Base-by-base conservation (phyloP, 1,140 invertebrate genomes). In the Trichoplusia ni region DNA sequence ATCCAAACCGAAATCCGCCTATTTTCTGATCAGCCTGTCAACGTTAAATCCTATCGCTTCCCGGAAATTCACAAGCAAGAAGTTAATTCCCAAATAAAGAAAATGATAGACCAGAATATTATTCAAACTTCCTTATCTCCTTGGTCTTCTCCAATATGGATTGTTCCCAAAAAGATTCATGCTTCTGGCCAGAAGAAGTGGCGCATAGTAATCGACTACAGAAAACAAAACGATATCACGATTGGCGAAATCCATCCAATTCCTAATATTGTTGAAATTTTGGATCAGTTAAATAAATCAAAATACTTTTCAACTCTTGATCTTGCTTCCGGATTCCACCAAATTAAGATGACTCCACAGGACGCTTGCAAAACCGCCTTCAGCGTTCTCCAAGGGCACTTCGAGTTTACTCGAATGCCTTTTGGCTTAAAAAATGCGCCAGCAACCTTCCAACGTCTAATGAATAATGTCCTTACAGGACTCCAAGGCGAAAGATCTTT, bases 261-360 rank as follows among this genome's bases (percentile, higher is more conserved):
- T 6, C 69, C 46, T n/a, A 11, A 38, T 6, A 62, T 62, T 46
- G 6, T 13, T 14, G 27, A 53, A 42, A 64, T 49, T n/a, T 16
- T 71, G n/a, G 69, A n/a, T n/a, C n/a, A n/a, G n/a, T n/a, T n/a
- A n/a, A n/a, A n/a, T n/a, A n/a, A n/a, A n/a, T n/a, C n/a, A 64
- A 64, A 64, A 38, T 64, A 64, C 18, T 64, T 64, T 18, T 31
- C 51, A 3, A 64, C 62, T 6, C 42, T 93, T 0, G 92, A 93
- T 74, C 58, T 92, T 6, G 74, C 75, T 0, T 82, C 74, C 14
- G 92, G 89, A 0, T 92, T 90, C 53, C 78, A 86, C n/a, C 83
- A 80, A 61, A 76, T 85, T 33, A 7, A 72, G 60, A 72, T 84
- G 56, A n/a, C 61, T 29, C n/a, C 40, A 19, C 7, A 64, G 29